These are phyloP conservation scores for Horisme vitalbata DNA, from an alignment of 2,888 invertebrate genomes.

Conservation along the genomic window DNA sequence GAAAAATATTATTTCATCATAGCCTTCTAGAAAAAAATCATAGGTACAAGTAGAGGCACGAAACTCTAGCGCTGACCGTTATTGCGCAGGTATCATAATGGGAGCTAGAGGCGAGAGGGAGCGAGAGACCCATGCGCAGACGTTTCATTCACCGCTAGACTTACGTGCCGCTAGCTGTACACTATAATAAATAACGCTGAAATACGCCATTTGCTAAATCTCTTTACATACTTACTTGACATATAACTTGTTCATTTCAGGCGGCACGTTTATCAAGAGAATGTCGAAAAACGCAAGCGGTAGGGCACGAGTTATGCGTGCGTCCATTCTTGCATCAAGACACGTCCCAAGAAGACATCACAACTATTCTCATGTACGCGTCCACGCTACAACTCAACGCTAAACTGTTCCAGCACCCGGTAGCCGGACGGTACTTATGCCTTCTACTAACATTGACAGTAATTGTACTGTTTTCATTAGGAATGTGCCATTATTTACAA, in stretches of 20 bases:
- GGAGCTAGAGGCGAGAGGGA: too few species aligned
- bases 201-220: too few species aligned
- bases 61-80: too few species aligned
- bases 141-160: too few species aligned
- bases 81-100: too few species aligned
- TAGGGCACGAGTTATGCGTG: conserved; percentile 90
- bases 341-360: conserved; percentile 88
- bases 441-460: conserved; percentile 83
- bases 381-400: conserved; percentile 89
- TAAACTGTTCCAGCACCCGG: conserved; percentile 88
- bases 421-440: conserved; percentile 87
- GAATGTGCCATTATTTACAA: conserved; percentile 87
- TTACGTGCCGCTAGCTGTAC: too few species aligned
- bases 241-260: conserved; percentile 62
- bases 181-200: too few species aligned
- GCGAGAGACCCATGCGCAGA: too few species aligned
- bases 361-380: conserved; percentile 89
- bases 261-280: conserved; percentile 89
- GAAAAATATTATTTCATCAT: too few species aligned
- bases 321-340: conserved; percentile 92
- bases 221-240: too few species aligned
- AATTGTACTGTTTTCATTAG: conserved; percentile 85
- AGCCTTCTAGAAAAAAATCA: too few species aligned
- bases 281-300: conserved; percentile 87
- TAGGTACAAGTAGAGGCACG: too few species aligned